Conservation (phyloP, 2,888 invertebrate genomes). For the Disparrhopalites patrizii region DNA sequence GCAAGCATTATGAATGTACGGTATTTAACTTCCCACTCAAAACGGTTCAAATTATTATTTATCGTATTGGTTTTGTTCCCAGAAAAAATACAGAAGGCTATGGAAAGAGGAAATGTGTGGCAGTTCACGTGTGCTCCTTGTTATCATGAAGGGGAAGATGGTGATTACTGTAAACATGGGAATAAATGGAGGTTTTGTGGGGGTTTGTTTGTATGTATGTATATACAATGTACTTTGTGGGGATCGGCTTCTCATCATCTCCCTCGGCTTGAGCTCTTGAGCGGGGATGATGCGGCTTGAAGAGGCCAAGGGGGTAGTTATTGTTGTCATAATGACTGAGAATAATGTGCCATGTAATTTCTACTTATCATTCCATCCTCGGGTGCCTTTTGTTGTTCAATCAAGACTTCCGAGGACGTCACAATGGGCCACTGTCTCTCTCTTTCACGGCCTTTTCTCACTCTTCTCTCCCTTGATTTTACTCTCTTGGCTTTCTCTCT, state of each 20-base stretch:
- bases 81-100: too few species aligned
- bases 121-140: conserved; percentile 4
- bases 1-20: too few species aligned
- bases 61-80: conserved; percentile 4
- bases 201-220: background rate
- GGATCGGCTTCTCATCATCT: too few species aligned
- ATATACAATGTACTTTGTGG: too few species aligned
- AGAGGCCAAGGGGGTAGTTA: conserved; percentile 11
- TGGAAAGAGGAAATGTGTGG: conserved; percentile 3
- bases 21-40: too few species aligned
- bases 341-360: conserved; percentile 28
- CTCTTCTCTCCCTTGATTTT: background rate
- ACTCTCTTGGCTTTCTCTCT: background rate
- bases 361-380: conserved; percentile 20
- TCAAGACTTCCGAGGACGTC: conserved; percentile 13
- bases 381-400: conserved; percentile 25
- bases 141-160: conserved; percentile 3
- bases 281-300: background rate
- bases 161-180: conserved; percentile 7
- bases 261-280: background rate
- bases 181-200: background rate
- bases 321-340: conserved; percentile 28
- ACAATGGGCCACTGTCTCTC: background rate
- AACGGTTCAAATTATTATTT: too few species aligned
- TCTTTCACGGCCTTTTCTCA: background rate